Base-by-base conservation (phyloP, 2,888 invertebrate species). In the Pyrochroa serraticornis region DNA sequence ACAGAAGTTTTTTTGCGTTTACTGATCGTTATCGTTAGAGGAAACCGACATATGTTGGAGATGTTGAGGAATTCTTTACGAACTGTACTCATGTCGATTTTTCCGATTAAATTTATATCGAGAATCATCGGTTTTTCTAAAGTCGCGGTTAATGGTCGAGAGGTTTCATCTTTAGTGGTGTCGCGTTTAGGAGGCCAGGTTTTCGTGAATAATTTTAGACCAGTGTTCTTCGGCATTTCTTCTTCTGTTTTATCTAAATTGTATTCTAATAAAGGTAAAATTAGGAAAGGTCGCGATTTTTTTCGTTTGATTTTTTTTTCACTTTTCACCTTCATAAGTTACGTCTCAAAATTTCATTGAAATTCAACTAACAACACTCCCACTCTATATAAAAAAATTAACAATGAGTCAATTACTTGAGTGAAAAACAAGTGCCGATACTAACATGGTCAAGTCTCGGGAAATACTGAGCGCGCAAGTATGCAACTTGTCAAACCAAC, bases 71-170 rank as follows among this genome's bases (percentile, higher is more conserved):
- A 78, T 64, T 84, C 84, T 66, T 84, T 83, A 43, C 82, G 79
- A 31, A 84, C 74, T 45, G 81, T 71, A 0, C 84, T 84, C 85
- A 85, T 85, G 70, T 85, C 85, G 32, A 85, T 77, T 66, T 82
- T 82, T 9, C 80, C 78, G 33, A 82, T 75, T 22, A 83, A 75
- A 36, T 78, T 74, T 1, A 83, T 81, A 67, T 85, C 81, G 48
- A 85, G 73, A 3, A 85, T 75, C 35, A 80, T 77, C 0, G 85
- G 85, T 39, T 80, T 80, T 37, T 84, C 84, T 50, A 86, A 72
- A 8, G 83, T 84, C 1, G 85, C 85, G 0, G 85, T 86, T 44
- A 81, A 73, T 0, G 85, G 85, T 7, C 85, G 71, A n/a, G 62
- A 60, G 3, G 65, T 22, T 22, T 66, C 60, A 3, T 69, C 13